Evolutionary conservation across 2,797 vertebrate genomes (phyloP).

Genomic region (Nasua narica): DNA sequence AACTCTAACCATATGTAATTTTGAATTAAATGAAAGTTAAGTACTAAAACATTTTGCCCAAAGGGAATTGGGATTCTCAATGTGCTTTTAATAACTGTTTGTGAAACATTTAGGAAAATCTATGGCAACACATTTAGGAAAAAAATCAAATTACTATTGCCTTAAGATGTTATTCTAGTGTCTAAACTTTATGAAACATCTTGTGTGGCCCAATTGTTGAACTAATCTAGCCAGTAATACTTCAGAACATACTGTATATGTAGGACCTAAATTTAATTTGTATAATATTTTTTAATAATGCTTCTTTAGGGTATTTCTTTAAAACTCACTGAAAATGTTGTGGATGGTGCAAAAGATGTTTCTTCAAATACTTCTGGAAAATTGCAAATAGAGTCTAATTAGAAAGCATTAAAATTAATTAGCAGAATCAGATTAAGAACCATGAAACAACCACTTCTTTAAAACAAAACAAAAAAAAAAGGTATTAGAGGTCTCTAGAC

Average conservation of each 20-base stretch:
- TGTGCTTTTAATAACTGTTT: slow-evolving; percentile 88
- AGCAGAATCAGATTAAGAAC: slow-evolving; percentile 32
- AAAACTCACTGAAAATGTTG: slow-evolving; percentile 60
- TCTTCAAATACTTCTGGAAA: slow-evolving; percentile 50
- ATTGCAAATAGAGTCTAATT: slow-evolving; percentile 27
- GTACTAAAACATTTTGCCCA: slow-evolving; percentile 84
- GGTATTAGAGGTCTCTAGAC: not conserved
- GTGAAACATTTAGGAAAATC: slow-evolving; percentile 86
- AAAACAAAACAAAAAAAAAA: not conserved
- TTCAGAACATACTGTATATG: slow-evolving; percentile 60
- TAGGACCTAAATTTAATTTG: slow-evolving; percentile 74
- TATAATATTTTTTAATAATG: slow-evolving; percentile 72
- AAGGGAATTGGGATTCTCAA: slow-evolving; percentile 84
- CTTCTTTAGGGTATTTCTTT: slow-evolving; percentile 58
- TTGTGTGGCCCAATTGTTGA: slow-evolving; percentile 82
- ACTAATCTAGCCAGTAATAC: slow-evolving; percentile 72
- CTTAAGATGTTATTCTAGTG: slow-evolving; percentile 84
- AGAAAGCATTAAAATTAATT: slow-evolving; percentile 34
- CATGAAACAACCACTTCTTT: slow-evolving; percentile 17
- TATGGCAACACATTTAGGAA: slow-evolving; percentile 82
- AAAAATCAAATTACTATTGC: slow-evolving; percentile 84
- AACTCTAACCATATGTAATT: slow-evolving; percentile 80
- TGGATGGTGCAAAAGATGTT: slow-evolving; percentile 9
- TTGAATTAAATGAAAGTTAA: slow-evolving; percentile 85
- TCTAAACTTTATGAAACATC: slow-evolving; percentile 83